Evolutionary conservation across 2,797 vertebrate genomes (phyloP).

Genomic region (Phylloscopus collybita): DNA sequence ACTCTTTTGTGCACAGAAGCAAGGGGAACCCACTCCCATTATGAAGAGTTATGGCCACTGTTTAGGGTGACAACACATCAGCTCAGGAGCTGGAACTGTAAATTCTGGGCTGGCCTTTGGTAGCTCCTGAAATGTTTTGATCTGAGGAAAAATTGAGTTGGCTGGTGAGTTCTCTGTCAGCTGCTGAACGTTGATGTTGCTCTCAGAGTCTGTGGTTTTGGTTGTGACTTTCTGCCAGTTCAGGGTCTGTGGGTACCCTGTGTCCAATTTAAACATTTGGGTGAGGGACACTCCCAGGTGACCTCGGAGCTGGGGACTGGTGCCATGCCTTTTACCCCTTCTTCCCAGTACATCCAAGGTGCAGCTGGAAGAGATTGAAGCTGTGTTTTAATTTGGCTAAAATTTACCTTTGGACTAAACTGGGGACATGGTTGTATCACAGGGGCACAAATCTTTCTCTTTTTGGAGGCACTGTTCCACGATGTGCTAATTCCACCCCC

Average conservation of each 20-base stretch:
- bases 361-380: not conserved
- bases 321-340: not conserved
- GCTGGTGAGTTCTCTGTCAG: not conserved
- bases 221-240: not conserved
- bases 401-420: not conserved
- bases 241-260: not conserved
- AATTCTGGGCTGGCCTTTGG: not conserved
- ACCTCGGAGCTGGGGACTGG: not conserved
- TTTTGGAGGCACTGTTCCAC: not conserved
- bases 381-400: not conserved
- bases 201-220: not conserved
- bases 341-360: not conserved
- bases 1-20: conserved; percentile 58
- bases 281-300: not conserved
- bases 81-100: not conserved
- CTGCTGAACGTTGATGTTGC: not conserved
- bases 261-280: fast-evolving
- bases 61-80: not conserved
- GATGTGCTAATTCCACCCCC: not conserved
- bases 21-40: conserved; percentile 10
- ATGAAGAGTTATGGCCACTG: conserved; percentile 48
- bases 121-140: not conserved
- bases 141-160: not conserved
- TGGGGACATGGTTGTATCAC: not conserved
- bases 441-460: not conserved